Evolutionary conservation across 1,140 invertebrate species (phyloP).

Genomic region (Aphidius ervi): DNA sequence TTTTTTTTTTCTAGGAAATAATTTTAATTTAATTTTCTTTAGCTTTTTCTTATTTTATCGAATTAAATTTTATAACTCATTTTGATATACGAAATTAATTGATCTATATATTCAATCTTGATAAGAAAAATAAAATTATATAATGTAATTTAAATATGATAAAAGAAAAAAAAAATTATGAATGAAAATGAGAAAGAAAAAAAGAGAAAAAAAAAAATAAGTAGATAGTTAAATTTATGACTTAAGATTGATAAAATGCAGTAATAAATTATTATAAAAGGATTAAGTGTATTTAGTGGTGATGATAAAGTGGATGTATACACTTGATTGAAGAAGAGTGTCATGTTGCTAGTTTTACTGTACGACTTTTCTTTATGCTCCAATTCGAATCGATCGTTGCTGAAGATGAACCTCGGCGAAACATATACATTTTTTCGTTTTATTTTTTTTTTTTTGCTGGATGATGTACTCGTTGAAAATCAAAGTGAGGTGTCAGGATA

Average conservation of each 20-base stretch:
- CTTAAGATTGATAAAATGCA: slow-evolving; percentile 45
- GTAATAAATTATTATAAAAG: slow-evolving; percentile 45
- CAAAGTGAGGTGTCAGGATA: too few relatives aligned
- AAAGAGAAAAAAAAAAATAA: background rate
- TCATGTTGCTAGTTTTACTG: too few relatives aligned
- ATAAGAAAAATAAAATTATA: slow-evolving; percentile 2
- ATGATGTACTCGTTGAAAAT: too few relatives aligned
- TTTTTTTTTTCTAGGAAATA: too few relatives aligned
- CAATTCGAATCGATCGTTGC: slow-evolving; percentile 15
- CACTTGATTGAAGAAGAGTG: too few relatives aligned
- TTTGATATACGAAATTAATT: too few relatives aligned
- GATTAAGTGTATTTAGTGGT: background rate
- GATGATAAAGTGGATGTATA: too few relatives aligned
- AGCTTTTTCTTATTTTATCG: too few relatives aligned
- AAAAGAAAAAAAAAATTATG: background rate
- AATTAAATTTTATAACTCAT: too few relatives aligned
- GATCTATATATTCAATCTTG: too few relatives aligned
- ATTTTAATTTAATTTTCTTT: too few relatives aligned
- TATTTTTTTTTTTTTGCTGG: too few relatives aligned
- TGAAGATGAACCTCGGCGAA: slow-evolving; percentile 7
- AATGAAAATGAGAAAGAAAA: slow-evolving; percentile 7
- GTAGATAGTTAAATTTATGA: slow-evolving; percentile 40
- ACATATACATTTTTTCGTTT: background rate
- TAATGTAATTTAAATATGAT: background rate
- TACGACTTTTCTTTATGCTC: background rate